Evolutionary conservation across 2,113 vertebrate genomes (phyloP).

Genomic region (Synchiropus splendidus): DNA sequence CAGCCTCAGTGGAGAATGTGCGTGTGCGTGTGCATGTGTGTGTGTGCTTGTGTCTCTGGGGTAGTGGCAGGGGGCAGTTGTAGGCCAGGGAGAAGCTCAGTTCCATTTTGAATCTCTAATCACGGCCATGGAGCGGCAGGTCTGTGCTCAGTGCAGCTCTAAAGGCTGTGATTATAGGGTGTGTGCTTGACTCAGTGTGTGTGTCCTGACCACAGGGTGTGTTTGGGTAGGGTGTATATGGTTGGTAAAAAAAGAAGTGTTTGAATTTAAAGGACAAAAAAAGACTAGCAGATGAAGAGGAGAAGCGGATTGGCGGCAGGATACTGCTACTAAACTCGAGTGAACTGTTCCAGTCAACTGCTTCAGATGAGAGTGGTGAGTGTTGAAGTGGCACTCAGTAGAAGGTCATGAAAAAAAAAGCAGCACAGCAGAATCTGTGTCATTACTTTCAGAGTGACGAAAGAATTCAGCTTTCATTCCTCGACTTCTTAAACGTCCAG

Average conservation of each 20-base stretch:
- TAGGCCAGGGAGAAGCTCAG: neutral
- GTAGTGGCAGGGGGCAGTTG: neutral
- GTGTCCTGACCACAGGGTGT: constrained; percentile 26
- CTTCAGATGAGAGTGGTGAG: too few species aligned
- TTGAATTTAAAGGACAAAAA: constrained; percentile 23
- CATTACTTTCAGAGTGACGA: too few species aligned
- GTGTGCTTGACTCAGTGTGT: constrained; percentile 6
- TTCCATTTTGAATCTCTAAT: constrained; percentile 35
- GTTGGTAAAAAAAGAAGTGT: constrained; percentile 22
- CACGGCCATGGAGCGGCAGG: constrained; percentile 22
- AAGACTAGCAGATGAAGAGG: constrained; percentile 16
- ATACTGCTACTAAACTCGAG: too few species aligned
- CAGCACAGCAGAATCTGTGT: too few species aligned
- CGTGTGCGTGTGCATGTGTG: too few species aligned
- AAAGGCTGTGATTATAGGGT: constrained; percentile 44
- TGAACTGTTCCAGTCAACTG: too few species aligned
- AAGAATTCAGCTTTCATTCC: too few species aligned
- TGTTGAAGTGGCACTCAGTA: too few species aligned
- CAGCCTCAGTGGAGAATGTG: constrained; percentile 2
- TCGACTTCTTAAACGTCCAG: too few species aligned
- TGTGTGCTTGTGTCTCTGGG: neutral
- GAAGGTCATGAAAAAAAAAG: too few species aligned
- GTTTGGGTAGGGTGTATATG: constrained; percentile 15
- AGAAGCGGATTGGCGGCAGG: too few species aligned
- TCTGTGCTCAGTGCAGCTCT: constrained; percentile 29